These are phyloP conservation scores for Agrochola lychnidis DNA, from an alignment of 2,888 invertebrate genomes.

Conservation along the genomic window DNA sequence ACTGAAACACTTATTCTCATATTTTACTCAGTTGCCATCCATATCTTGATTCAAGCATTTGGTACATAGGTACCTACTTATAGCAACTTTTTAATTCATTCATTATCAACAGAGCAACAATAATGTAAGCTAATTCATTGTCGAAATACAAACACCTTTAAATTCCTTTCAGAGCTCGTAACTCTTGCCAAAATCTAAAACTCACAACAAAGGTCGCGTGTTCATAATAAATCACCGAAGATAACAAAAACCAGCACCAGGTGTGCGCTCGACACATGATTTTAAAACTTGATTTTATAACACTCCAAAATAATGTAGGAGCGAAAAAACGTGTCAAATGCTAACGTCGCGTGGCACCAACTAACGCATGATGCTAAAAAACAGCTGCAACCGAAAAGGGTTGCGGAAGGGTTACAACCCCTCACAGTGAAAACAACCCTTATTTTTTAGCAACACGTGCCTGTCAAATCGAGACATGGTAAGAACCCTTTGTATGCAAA, in stretches of 20 bases:
- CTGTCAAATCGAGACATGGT: slow-evolving; percentile 46
- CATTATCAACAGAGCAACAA: slow-evolving; percentile 3
- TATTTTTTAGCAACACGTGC: slow-evolving; percentile 73
- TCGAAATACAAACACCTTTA: slow-evolving; percentile 19
- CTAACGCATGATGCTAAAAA: slow-evolving; percentile 80
- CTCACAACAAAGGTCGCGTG: slow-evolving; percentile 55
- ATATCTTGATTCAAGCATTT: background rate
- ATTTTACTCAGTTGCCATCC: background rate
- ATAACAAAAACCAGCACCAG: slow-evolving; percentile 59
- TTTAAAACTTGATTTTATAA: slow-evolving; percentile 48
- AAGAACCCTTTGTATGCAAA: slow-evolving; percentile 82
- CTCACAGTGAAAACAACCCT: slow-evolving; percentile 69
- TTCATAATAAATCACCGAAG: slow-evolving; percentile 56
- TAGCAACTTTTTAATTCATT: background rate
- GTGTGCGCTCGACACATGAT: slow-evolving; percentile 50
- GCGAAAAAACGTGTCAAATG: slow-evolving; percentile 78
- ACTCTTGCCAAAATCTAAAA: slow-evolving; percentile 32
- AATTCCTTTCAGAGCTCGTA: slow-evolving; percentile 8
- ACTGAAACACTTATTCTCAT: background rate
- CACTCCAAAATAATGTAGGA: slow-evolving; percentile 49
- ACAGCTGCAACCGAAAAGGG: slow-evolving; percentile 85
- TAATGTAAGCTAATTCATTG: slow-evolving; percentile 9
- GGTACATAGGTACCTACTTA: background rate
- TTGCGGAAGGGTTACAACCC: slow-evolving; percentile 85
- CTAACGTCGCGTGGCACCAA: slow-evolving; percentile 79